Percentiles rank a stretch among this genome's conserved stretches.
phyloP scores from a whole-genome alignment of 2,797 vertebrate genomes.

The Phaenicophaeus curvirostris region DNA sequence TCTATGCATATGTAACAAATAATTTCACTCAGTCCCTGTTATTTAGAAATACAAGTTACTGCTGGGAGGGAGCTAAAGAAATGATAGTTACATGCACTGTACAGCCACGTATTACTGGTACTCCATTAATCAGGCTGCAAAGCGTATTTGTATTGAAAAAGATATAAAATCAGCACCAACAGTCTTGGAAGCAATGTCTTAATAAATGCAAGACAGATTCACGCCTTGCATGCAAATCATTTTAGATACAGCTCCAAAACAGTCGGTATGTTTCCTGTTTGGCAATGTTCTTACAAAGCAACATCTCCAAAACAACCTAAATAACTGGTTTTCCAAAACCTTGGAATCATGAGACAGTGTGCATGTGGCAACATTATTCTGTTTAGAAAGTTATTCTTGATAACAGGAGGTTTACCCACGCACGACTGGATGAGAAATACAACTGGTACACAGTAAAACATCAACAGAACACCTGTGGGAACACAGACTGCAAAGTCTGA shows the following conservation, averaged over 20 bases:
- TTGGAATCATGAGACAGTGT: neutral
- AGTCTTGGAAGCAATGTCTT: neutral
- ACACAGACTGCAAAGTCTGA: neutral
- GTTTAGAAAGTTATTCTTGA: neutral
- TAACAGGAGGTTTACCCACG: neutral
- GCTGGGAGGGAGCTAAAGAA: neutral
- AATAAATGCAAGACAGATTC: neutral
- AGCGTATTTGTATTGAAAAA: neutral
- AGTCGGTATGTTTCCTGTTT: neutral
- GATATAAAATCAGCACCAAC: neutral
- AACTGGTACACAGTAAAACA: neutral
- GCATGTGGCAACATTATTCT: neutral
- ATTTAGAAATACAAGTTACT: neutral
- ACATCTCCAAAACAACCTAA: neutral
- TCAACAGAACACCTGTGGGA: neutral
- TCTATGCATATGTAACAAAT: neutral
- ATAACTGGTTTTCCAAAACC: neutral
- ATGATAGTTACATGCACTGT: neutral
- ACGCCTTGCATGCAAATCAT: neutral
- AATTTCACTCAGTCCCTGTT: neutral
- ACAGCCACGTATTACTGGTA: neutral
- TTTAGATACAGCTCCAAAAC: neutral
- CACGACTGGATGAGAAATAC: neutral
- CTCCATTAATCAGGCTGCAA: neutral
- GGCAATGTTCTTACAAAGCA: neutral